A percentile compares a stretch with the other conserved stretches of the same genome.
Conservation (phyloP, 2,797 vertebrate genomes). For the Tinamus major region DNA sequence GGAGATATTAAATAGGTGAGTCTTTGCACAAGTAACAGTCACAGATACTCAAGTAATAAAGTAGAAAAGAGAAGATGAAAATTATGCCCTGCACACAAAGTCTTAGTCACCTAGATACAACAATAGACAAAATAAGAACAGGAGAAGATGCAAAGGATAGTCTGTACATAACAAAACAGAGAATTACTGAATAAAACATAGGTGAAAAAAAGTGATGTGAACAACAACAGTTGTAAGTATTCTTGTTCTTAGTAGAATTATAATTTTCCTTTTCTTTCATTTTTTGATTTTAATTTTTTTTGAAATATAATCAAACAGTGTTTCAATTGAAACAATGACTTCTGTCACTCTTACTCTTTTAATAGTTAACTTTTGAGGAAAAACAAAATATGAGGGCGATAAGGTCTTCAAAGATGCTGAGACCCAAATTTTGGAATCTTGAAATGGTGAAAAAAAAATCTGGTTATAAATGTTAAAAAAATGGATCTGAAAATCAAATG, state of each 20-base stretch:
- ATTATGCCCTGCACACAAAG: neutral
- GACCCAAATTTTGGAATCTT: neutral
- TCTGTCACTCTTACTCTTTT: neutral
- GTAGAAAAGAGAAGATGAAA: neutral
- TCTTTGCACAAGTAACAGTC: neutral
- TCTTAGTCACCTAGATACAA: neutral
- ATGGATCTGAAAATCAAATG: neutral
- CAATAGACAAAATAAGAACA: neutral
- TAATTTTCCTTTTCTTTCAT: neutral
- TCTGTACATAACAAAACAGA: neutral
- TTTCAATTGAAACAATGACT: neutral
- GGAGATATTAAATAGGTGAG: neutral
- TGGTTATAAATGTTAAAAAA: neutral
- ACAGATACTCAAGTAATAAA: neutral
- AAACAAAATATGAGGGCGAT: neutral
- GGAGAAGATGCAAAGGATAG: neutral
- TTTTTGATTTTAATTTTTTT: neutral
- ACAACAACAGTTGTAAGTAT: neutral
- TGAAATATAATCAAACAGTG: neutral
- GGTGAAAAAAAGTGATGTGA: neutral
- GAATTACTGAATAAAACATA: neutral
- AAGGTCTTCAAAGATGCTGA: neutral
- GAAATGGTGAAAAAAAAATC: neutral
- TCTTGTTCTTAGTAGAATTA: neutral
- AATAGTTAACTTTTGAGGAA: neutral